A percentile compares a stretch with the other conserved stretches of the same genome.
Conservation (phyloP, 2,888 invertebrate genomes). For the Agrotis puta region DNA sequence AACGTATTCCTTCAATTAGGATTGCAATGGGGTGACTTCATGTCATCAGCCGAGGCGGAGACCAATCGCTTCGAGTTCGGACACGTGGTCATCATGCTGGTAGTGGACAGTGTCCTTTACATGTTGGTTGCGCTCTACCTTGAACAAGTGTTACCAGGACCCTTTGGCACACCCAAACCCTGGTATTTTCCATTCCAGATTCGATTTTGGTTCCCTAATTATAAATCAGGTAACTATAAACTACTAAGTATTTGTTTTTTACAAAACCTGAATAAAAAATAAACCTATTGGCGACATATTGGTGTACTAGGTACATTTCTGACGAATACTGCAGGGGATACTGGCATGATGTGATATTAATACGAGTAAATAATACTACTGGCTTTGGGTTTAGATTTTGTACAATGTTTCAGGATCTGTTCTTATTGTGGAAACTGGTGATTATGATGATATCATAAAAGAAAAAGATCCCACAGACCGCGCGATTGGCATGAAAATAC, state of each 20-base stretch:
- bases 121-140: constrained; percentile 95
- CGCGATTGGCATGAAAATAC: constrained; percentile 86
- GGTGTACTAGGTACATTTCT: too few relatives aligned
- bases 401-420: constrained; percentile 63
- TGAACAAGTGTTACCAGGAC: constrained; percentile 96
- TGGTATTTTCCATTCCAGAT: constrained; percentile 95
- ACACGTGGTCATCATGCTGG: constrained; percentile 93
- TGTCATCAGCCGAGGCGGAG: constrained; percentile 92
- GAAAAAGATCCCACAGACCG: constrained; percentile 88
- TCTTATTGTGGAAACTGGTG: constrained; percentile 45
- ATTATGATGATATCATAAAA: constrained; percentile 71
- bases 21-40: constrained; percentile 92
- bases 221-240: constrained; percentile 60
- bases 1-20: constrained; percentile 77
- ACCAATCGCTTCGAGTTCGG: constrained; percentile 93
- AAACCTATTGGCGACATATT: too few relatives aligned
- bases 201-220: constrained; percentile 88
- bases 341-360: too few relatives aligned
- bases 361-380: too few relatives aligned
- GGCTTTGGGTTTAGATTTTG: background rate
- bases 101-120: constrained; percentile 93
- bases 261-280: too few relatives aligned
- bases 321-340: too few relatives aligned
- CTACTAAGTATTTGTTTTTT: too few relatives aligned
- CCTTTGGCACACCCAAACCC: constrained; percentile 95